Evolutionary conservation across 2,797 vertebrate genomes (phyloP).

Genomic region (Enteromius paludinosus): DNA sequence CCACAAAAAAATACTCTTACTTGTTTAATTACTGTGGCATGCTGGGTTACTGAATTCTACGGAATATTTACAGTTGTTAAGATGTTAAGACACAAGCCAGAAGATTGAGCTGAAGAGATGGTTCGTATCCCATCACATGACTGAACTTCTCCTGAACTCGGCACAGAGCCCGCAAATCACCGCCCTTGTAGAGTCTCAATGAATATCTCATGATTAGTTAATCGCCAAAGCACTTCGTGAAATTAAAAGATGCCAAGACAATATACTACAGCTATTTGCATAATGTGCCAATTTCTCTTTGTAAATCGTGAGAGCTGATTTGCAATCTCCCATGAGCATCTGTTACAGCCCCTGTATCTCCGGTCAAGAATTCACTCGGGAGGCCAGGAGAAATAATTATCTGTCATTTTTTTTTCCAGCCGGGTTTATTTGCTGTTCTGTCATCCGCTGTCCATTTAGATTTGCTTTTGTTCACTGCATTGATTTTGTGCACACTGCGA

Average conservation of each 20-base stretch:
- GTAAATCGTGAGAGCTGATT: conserved; percentile 44
- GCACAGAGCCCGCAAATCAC: neutral
- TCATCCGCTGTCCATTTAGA: conserved; percentile 21
- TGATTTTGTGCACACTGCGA: conserved; percentile 17
- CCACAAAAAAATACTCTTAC: neutral
- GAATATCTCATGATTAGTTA: conserved; percentile 35
- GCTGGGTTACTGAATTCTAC: neutral
- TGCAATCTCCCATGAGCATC: conserved; percentile 38
- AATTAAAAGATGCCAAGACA: conserved; percentile 61
- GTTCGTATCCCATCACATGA: neutral
- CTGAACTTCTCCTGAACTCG: conserved; percentile 55
- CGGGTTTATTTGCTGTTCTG: conserved; percentile 13
- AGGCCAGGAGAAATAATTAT: conserved; percentile 33
- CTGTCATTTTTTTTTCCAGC: conserved; percentile 17
- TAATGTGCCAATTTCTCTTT: conserved; percentile 51
- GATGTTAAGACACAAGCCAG: neutral
- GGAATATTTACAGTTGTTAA: conserved; percentile 11
- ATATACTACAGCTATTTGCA: conserved; percentile 66
- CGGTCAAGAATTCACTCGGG: conserved; percentile 26
- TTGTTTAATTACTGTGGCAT: conserved; percentile 1
- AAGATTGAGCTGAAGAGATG: conserved; percentile 17
- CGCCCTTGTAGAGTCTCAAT: conserved; percentile 29
- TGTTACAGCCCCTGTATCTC: conserved; percentile 12
- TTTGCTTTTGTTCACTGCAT: conserved; percentile 21
- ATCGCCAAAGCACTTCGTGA: conserved; percentile 48